These are phyloP conservation scores for Nudaria mundana DNA, from an alignment of 2,888 invertebrate genomes.

Conservation along the genomic window DNA sequence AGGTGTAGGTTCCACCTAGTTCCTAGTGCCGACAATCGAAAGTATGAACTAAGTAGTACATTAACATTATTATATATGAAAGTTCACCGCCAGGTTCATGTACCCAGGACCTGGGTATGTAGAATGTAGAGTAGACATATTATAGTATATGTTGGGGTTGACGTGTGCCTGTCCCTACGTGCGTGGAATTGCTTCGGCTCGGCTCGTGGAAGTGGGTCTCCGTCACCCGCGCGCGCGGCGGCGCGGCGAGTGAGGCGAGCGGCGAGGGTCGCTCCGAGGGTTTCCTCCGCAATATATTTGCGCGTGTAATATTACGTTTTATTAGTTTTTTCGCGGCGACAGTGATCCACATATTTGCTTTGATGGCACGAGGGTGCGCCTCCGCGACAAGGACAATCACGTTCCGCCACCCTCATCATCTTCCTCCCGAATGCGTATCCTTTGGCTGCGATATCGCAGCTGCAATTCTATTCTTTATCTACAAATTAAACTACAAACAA, in stretches of 20 bases:
- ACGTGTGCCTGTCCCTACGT: too few species aligned
- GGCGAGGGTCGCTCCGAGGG: conserved; percentile 18
- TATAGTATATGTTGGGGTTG: too few species aligned
- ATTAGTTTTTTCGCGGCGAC: conserved; percentile 76
- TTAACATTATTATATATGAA: too few species aligned
- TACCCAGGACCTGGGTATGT: too few species aligned
- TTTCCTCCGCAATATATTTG: conserved; percentile 44
- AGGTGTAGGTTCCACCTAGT: too few species aligned
- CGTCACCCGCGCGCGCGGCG: background rate
- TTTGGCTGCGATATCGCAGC: conserved; percentile 21
- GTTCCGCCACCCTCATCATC: conserved; percentile 26
- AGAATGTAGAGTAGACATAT: too few species aligned
- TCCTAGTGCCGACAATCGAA: too few species aligned
- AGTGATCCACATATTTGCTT: conserved; percentile 58
- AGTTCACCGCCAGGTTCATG: too few species aligned
- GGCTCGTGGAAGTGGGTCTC: too few species aligned
- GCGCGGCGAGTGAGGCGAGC: conserved; percentile 1
- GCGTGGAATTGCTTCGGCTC: conserved; percentile 9
- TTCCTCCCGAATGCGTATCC: conserved; percentile 24
- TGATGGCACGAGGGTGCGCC: conserved; percentile 35
- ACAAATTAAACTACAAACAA: conserved; percentile 47
- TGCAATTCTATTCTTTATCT: conserved; percentile 42
- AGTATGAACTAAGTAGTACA: too few species aligned
- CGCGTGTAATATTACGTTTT: conserved; percentile 67
- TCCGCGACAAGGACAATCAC: conserved; percentile 28